A percentile compares a stretch with the other conserved stretches of the same genome.
phyloP scores from a whole-genome alignment of 2,888 invertebrate species.

The Alloplasta piceator region DNA sequence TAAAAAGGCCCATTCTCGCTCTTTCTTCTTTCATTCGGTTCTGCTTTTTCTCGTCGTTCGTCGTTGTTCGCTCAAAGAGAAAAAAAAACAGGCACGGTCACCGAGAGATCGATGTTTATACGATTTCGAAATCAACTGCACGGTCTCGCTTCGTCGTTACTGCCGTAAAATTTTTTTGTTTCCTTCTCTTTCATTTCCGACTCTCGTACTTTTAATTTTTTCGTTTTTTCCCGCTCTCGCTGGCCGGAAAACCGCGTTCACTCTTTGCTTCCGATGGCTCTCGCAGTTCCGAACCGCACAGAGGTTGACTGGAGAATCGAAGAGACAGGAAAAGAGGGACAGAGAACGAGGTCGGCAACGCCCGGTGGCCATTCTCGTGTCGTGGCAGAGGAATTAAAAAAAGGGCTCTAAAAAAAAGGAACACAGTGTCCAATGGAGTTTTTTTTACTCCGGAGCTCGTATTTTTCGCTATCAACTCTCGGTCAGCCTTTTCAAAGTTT shows the following conservation, averaged over 20 bases:
- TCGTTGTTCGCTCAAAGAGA: constrained; percentile 24
- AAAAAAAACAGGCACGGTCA: neutral
- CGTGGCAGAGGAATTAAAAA: constrained; percentile 64
- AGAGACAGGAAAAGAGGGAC: constrained; percentile 47
- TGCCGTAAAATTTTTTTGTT: constrained; percentile 4
- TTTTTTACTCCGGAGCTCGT: constrained; percentile 1
- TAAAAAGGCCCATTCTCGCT: neutral
- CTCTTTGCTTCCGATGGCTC: constrained; percentile 31
- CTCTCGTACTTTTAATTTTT: constrained; percentile 18
- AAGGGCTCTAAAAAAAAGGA: constrained; percentile 9
- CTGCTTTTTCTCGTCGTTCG: constrained; percentile 10
- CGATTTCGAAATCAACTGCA: constrained; percentile 36
- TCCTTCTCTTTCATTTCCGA: constrained; percentile 11
- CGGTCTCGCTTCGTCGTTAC: constrained; percentile 15
- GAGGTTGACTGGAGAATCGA: constrained; percentile 33
- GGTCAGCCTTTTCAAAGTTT: constrained; percentile 56
- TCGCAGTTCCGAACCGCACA: neutral
- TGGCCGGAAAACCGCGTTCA: constrained; percentile 39
- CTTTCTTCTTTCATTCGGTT: constrained; percentile 11
- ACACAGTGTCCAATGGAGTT: constrained; percentile 23
- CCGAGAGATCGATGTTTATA: constrained; percentile 35
- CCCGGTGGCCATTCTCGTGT: constrained; percentile 29
- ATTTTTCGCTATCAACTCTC: constrained; percentile 43
- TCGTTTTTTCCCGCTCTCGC: constrained; percentile 33
- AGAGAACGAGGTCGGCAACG: constrained; percentile 31